Conservation (phyloP, 2,888 invertebrate genomes). For the Mactromeris polynyma region DNA sequence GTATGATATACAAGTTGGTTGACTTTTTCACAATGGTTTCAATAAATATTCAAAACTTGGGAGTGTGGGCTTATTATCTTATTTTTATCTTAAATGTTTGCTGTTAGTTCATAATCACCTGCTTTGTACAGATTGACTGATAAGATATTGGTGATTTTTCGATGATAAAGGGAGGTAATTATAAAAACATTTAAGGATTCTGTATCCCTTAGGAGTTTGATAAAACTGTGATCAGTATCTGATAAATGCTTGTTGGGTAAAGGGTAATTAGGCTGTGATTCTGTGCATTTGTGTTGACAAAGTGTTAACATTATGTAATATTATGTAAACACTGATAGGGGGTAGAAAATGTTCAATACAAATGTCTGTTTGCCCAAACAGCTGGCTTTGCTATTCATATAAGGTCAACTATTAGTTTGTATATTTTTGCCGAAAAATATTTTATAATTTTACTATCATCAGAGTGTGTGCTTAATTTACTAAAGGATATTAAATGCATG, state of each 20-base stretch:
- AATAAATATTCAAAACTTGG: slow-evolving; percentile 16
- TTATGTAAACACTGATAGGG: slow-evolving; percentile 11
- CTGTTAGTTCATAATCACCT: slow-evolving; percentile 45
- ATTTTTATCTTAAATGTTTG: slow-evolving; percentile 41
- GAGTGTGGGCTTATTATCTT: slow-evolving; percentile 42
- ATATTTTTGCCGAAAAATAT: not conserved
- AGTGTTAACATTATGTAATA: slow-evolving; percentile 40
- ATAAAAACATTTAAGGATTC: slow-evolving; percentile 50
- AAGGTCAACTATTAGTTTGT: not conserved
- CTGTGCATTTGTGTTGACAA: slow-evolving; percentile 30
- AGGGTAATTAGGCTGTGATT: slow-evolving; percentile 42
- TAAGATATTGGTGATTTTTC: slow-evolving; percentile 41
- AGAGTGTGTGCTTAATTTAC: not conserved
- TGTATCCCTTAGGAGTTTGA: slow-evolving; percentile 48
- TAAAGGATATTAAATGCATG: not conserved
- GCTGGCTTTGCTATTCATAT: not conserved
- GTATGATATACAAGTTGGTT: slow-evolving; percentile 28
- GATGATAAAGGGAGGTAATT: slow-evolving; percentile 55
- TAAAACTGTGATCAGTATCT: slow-evolving; percentile 47
- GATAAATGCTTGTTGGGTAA: slow-evolving; percentile 34
- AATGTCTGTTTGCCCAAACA: not conserved
- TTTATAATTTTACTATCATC: not conserved
- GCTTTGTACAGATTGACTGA: slow-evolving; percentile 41
- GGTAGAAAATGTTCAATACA: not conserved
- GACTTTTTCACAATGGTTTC: slow-evolving; percentile 5